Evolutionary conservation across 2,113 vertebrate genomes (phyloP).

Genomic region (Scomber colias): DNA sequence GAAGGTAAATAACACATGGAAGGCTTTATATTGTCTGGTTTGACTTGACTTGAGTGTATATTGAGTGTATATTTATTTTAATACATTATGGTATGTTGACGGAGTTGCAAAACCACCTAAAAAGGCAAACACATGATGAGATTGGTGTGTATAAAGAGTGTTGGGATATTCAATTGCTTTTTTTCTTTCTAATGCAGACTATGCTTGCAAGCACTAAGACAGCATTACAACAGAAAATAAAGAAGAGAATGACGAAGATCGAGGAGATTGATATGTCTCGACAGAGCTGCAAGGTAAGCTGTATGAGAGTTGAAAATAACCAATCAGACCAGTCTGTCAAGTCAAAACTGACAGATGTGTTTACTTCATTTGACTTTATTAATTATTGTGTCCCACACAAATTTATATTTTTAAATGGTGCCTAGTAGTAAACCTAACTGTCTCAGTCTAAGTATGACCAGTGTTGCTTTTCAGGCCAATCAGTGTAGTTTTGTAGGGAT

Average conservation of each 20-base stretch:
- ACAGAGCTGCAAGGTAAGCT: constrained; percentile 60
- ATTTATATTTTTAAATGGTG: background rate
- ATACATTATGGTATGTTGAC: too few relatives aligned
- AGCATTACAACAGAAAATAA: constrained; percentile 24
- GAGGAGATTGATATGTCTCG: constrained; percentile 31
- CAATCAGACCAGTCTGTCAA: background rate
- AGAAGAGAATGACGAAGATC: constrained; percentile 27
- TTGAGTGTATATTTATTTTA: too few relatives aligned
- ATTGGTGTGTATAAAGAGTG: too few relatives aligned
- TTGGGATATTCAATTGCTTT: background rate
- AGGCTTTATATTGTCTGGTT: background rate
- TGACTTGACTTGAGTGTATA: background rate
- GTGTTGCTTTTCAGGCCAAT: too few relatives aligned
- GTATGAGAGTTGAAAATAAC: background rate
- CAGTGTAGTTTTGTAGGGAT: too few relatives aligned
- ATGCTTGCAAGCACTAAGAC: constrained; percentile 28
- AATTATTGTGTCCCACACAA: background rate
- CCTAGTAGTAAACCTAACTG: background rate
- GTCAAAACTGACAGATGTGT: background rate
- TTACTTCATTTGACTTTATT: background rate
- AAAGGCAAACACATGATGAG: too few relatives aligned
- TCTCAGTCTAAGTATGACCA: too few relatives aligned
- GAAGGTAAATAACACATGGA: constrained; percentile 51
- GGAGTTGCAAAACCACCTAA: too few relatives aligned
- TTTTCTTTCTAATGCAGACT: constrained; percentile 42